Percentiles rank a stretch among this genome's conserved stretches.
Conservation (phyloP, 2,888 invertebrate genomes). For the Drosophila nr. perissopoda region DNA sequence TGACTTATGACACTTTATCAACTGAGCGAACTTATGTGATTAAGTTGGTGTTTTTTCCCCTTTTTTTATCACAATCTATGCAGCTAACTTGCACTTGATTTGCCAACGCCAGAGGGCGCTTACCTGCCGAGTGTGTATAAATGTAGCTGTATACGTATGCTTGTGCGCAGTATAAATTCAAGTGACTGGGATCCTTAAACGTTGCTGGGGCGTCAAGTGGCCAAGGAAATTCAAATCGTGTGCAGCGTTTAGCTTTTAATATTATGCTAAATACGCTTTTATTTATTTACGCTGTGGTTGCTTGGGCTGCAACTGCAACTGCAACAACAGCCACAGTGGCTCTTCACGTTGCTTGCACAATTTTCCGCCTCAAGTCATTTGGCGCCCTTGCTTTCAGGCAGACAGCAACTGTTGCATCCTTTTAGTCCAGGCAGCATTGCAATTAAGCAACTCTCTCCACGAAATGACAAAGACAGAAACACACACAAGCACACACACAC, state of each 20-base stretch:
- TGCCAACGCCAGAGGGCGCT: not conserved
- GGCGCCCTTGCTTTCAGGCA: slow-evolving; percentile 8
- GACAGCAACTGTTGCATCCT: slow-evolving; percentile 53
- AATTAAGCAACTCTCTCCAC: slow-evolving; percentile 81
- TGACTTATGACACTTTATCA: slow-evolving; percentile 67
- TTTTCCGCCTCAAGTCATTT: slow-evolving; percentile 67
- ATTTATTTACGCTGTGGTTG: slow-evolving; percentile 71
- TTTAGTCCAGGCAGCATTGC: slow-evolving; percentile 55
- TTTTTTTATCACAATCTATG: slow-evolving; percentile 40
- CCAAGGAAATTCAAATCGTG: slow-evolving; percentile 23
- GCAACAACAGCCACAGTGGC: slow-evolving; percentile 4
- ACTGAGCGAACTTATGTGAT: slow-evolving; percentile 51
- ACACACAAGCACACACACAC: slow-evolving; percentile 3
- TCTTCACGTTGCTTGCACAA: slow-evolving; percentile 63
- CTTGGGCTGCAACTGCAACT: slow-evolving; percentile 13
- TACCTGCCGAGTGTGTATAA: not conserved
- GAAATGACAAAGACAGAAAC: slow-evolving; percentile 65
- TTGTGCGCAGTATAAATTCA: not conserved
- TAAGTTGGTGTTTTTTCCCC: slow-evolving; percentile 25
- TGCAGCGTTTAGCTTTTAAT: slow-evolving; percentile 41
- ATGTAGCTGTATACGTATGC: not conserved
- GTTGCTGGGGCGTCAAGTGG: slow-evolving; percentile 11
- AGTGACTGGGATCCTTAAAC: slow-evolving; percentile 15
- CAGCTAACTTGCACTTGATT: slow-evolving; percentile 16
- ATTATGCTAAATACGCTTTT: slow-evolving; percentile 71